phyloP scores from a whole-genome alignment of 2,888 invertebrate genomes.

The Zootermopsis nevadensis region DNA sequence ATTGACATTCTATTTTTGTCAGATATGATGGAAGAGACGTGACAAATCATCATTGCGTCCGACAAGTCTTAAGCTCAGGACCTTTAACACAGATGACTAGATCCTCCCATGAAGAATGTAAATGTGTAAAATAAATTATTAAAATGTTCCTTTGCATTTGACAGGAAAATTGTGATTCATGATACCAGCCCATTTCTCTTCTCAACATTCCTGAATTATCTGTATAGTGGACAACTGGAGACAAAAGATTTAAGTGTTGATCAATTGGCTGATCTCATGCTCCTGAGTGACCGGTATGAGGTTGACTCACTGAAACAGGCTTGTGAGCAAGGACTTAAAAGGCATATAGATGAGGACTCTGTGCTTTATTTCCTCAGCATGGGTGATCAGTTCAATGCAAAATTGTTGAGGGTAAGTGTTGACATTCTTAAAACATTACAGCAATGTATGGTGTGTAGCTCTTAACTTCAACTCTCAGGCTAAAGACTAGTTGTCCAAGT shows the following conservation, averaged over 20 bases:
- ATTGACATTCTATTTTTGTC: too few relatives aligned
- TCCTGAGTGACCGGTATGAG: slow-evolving; percentile 72
- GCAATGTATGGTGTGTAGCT: too few relatives aligned
- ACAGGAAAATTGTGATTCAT: slow-evolving; percentile 74
- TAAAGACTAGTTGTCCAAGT: too few relatives aligned
- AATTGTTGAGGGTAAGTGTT: slow-evolving; percentile 65
- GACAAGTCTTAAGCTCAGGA: too few relatives aligned
- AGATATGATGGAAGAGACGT: too few relatives aligned
- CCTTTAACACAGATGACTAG: too few relatives aligned
- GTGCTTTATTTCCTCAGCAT: slow-evolving; percentile 73
- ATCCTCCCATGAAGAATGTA: not conserved
- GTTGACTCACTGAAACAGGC: slow-evolving; percentile 72
- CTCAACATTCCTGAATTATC: slow-evolving; percentile 70
- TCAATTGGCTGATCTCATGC: slow-evolving; percentile 73
- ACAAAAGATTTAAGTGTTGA: slow-evolving; percentile 64
- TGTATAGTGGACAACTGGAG: slow-evolving; percentile 73
- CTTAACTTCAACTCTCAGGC: too few relatives aligned
- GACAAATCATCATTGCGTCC: too few relatives aligned
- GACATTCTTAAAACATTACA: too few relatives aligned
- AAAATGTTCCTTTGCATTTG: not conserved
- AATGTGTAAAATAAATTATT: not conserved
- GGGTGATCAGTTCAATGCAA: slow-evolving; percentile 75
- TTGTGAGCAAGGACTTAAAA: slow-evolving; percentile 72
- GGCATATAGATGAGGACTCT: slow-evolving; percentile 72
- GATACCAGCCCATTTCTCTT: slow-evolving; percentile 74